These are phyloP conservation scores for Maccullochella peelii DNA, from an alignment of 2,113 vertebrate genomes.

Conservation along the genomic window DNA sequence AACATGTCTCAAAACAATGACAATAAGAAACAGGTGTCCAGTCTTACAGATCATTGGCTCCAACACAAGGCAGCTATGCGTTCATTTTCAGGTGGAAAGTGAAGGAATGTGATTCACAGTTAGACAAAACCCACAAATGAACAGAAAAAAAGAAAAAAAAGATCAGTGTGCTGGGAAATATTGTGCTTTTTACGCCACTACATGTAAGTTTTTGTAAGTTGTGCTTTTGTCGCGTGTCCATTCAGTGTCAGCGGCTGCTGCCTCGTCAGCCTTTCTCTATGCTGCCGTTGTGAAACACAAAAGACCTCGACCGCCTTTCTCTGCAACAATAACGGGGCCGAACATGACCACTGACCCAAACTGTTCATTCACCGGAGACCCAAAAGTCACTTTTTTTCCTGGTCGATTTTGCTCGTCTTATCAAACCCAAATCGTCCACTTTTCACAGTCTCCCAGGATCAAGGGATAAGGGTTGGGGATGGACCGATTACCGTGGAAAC, in stretches of 20 bases:
- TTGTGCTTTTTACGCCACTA: too few relatives aligned
- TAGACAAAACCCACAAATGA: neutral
- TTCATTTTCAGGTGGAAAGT: neutral
- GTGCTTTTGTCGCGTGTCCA: conserved; percentile 65
- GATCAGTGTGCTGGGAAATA: too few relatives aligned
- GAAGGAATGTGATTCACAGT: neutral
- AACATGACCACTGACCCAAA: conserved; percentile 41
- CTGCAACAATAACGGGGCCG: conserved; percentile 60
- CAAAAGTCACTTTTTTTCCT: conserved; percentile 52
- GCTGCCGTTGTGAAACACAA: conserved; percentile 68
- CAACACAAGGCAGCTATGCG: neutral
- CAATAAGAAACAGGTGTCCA: neutral
- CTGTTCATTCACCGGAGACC: conserved; percentile 12
- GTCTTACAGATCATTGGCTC: neutral
- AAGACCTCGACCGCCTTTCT: conserved; percentile 59
- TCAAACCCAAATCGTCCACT: conserved; percentile 21
- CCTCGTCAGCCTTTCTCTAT: conserved; percentile 81
- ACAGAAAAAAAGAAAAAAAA: neutral
- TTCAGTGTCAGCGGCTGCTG: conserved; percentile 65
- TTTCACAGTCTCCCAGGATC: conserved; percentile 10
- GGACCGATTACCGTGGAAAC: conserved; percentile 59
- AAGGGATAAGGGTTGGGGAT: conserved; percentile 51
- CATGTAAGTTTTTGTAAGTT: conserved; percentile 41
- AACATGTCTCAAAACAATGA: neutral
- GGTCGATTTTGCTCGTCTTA: conserved; percentile 24